Conservation (phyloP, 2,113 vertebrate species). For the Myiagra hebetior region DNA sequence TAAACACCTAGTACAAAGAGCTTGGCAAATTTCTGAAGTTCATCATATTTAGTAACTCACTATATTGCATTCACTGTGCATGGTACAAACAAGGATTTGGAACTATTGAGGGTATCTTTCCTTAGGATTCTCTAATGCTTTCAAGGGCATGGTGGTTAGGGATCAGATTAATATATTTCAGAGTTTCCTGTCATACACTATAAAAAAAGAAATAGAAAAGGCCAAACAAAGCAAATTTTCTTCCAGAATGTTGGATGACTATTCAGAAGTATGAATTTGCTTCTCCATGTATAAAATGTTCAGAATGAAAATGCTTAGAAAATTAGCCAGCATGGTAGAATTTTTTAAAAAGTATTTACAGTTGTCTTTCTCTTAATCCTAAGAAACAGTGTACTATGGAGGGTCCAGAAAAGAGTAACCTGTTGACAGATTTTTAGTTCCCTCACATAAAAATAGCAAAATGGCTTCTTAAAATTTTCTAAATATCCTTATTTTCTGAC, state of each 20-base stretch:
- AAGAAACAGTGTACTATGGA: background rate
- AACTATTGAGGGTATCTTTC: background rate
- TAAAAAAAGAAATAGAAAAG: background rate
- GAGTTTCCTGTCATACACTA: background rate
- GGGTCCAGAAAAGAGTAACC: background rate
- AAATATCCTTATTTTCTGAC: background rate
- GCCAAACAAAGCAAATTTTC: background rate
- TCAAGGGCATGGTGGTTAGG: background rate
- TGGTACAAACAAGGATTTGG: background rate
- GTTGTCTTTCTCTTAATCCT: background rate
- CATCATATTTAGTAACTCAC: background rate
- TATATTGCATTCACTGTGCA: background rate
- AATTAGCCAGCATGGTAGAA: background rate
- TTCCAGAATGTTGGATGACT: background rate
- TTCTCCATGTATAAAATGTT: conserved; percentile 1
- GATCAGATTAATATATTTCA: background rate
- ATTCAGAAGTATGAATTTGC: conserved; percentile 13
- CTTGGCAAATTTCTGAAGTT: background rate
- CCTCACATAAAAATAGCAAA: background rate
- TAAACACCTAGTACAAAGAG: background rate
- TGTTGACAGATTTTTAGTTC: background rate
- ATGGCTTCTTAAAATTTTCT: background rate
- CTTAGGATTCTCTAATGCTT: background rate
- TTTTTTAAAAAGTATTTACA: background rate
- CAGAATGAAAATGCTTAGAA: conserved; percentile 12